Evolutionary conservation across 2,888 invertebrate genomes (phyloP), one percentile per base, ranked within the genome.

Genomic region (Holacanthella duospinosa): DNA sequence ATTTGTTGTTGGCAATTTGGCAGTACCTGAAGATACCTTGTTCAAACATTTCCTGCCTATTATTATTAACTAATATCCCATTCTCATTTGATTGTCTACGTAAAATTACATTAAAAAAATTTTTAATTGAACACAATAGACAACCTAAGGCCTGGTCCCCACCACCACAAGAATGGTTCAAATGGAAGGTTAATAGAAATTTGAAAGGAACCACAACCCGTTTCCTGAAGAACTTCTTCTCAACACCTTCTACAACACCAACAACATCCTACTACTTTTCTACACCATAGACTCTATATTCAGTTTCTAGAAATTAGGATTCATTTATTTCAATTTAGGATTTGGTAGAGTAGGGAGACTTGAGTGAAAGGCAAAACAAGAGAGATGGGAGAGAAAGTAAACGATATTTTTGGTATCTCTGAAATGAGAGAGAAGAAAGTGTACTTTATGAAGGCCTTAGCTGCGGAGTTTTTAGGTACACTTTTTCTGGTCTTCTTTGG

Each of bases 321-420:
- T n/a, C n/a, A n/a, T n/a, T n/a, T n/a, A n/a, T n/a, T n/a, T n/a
- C n/a, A n/a, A n/a, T n/a, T n/a, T n/a, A n/a, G n/a, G n/a, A n/a
- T n/a, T n/a, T n/a, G n/a, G n/a, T n/a, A 16, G 36, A 16, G 9
- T 36, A 36, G 36, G 36, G 16, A 36, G 36, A 36, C 36, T 16
- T 36, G 36, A 16, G 36, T 16, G 16, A 36, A 36, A 16, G 36
- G 16, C 6, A 36, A 16, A 16, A 16, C 4, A 48, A 21, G n/a
- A 48, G 21, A 9, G 53, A 71, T 72, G 72, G 71, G 71, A 19
- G 68, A 70, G 66, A 70, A 68, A 64, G 68, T 69, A 43, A 67
- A 72, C 62, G 72, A 72, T 60, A 70, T 72, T 64, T 68, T 72
- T 61, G 72, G 72, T 55, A 57, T 71, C 4, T 66, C 68, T 27